A percentile compares a stretch with the other conserved stretches of the same genome.
Evolutionary conservation across 1,140 invertebrate genomes (phyloP).

Genomic region (Papilio polytes): DNA sequence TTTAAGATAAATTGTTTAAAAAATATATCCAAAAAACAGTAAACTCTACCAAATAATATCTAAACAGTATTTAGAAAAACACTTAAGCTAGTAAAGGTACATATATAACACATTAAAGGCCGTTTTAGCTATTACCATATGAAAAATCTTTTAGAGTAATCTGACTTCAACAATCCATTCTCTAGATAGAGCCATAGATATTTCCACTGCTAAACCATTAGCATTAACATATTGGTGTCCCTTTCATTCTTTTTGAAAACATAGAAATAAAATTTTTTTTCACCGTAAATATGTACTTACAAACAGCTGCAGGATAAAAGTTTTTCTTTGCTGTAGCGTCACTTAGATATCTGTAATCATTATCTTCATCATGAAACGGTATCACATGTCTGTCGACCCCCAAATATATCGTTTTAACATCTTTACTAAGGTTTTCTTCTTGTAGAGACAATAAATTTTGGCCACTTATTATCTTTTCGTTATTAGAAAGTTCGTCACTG

Average conservation of each 20-base stretch:
- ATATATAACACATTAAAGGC: too few species aligned
- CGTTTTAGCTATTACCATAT: too few species aligned
- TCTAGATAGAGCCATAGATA: too few species aligned
- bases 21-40: neutral
- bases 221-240: too few species aligned
- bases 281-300: constrained; percentile 64
- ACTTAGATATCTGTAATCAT: constrained; percentile 79
- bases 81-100: too few species aligned
- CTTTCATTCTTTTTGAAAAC: too few species aligned
- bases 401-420: constrained; percentile 63
- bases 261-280: neutral
- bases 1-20: neutral
- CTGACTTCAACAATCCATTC: neutral
- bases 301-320: constrained; percentile 72
- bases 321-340: constrained; percentile 77
- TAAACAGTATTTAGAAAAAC: neutral
- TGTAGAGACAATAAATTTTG: constrained; percentile 61
- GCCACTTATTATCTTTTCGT: constrained; percentile 48
- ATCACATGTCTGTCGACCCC: constrained; percentile 64
- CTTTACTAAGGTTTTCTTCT: constrained; percentile 44
- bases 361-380: constrained; percentile 67
- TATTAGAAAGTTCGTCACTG: constrained; percentile 20
- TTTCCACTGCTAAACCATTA: too few species aligned
- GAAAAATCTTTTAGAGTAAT: neutral
- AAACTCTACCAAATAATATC: neutral